Conservation (phyloP, 2,888 invertebrate species). For the Leptinotarsa juncta region DNA sequence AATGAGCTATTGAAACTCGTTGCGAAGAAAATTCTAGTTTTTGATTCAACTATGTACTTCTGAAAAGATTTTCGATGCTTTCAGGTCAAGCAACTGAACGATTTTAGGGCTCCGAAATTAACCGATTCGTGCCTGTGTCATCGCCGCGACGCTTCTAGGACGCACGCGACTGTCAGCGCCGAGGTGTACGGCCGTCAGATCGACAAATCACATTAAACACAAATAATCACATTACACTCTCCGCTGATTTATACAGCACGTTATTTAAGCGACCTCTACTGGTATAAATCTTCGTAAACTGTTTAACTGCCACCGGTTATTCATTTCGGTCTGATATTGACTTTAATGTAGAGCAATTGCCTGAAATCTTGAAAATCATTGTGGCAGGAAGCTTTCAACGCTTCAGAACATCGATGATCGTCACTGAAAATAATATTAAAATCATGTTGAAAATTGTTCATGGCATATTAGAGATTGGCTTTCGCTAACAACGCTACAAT, state of each 20-base stretch:
- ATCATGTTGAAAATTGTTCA: too few species aligned
- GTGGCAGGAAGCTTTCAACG: background rate
- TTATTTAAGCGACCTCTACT: conserved; percentile 63
- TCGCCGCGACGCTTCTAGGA: conserved; percentile 58
- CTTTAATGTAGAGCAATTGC: conserved; percentile 18
- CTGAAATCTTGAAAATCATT: conserved; percentile 3
- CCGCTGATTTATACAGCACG: conserved; percentile 65
- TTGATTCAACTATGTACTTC: background rate
- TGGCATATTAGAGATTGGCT: too few species aligned
- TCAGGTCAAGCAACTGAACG: background rate
- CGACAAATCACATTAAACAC: conserved; percentile 67
- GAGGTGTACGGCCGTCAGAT: conserved; percentile 64
- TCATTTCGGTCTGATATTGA: conserved; percentile 54
- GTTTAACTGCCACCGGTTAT: conserved; percentile 52
- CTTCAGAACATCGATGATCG: background rate
- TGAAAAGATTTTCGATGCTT: background rate
- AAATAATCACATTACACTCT: conserved; percentile 67
- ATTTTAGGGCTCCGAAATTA: background rate
- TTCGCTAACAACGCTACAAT: too few species aligned
- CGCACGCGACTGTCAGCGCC: conserved; percentile 68
- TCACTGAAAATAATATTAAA: too few species aligned
- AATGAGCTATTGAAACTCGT: too few species aligned
- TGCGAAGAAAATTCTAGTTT: too few species aligned
- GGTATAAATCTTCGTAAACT: conserved; percentile 55
- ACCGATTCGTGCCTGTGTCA: conserved; percentile 24